Base-by-base conservation (phyloP, 2,797 vertebrate genomes). In the Sebastiscus tertius region DNA sequence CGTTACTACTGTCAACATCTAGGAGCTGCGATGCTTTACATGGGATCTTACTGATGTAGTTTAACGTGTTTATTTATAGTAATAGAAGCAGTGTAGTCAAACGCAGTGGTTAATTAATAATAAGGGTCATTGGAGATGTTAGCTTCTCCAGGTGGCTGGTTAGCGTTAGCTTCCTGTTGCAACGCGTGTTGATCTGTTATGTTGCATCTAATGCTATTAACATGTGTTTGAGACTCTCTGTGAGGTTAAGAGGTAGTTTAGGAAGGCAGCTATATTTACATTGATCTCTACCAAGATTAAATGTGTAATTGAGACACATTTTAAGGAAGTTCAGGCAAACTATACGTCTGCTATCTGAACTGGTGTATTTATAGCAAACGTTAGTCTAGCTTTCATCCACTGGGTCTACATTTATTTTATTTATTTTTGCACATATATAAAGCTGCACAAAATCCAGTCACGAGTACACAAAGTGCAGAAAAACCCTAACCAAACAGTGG, bases 141-240 rank as follows among this genome's bases (percentile, higher is more conserved):
- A 60, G 56, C 33, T 22, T 69, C 13, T 3, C 18, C 8, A 59
- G 18, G 34, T 69, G 61, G 87, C 89, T 84, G 78, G 52, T 84
- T 89, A 83, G 89, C 85, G 14, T 84, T 88, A 87, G 87, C 89
- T 76, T 42, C 20, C 27, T 39, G 70, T 58, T 62, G 78, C n/a
- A 61, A 81, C 83, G 84, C 83, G 66, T 85, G 81, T 77, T 77
- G 81, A 54, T 73, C 36, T 27, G 20, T 14, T 27, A 13, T 10
- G 42, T 4, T n/a, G 1, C 12, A 6, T 1, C 3, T 8, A 11
- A n/a, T 6, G 5, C 2, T 13, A 6, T 6, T 1, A 9, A 46
- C 18, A 14, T 5, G 3, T 5, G 5, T 10, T 1, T 14, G 2
- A 29, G 2, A 24, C 1, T 29, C 0, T 0, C 2, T 24, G 2